Base-by-base conservation (phyloP, 2,797 vertebrate genomes). In the Lemur catta region DNA sequence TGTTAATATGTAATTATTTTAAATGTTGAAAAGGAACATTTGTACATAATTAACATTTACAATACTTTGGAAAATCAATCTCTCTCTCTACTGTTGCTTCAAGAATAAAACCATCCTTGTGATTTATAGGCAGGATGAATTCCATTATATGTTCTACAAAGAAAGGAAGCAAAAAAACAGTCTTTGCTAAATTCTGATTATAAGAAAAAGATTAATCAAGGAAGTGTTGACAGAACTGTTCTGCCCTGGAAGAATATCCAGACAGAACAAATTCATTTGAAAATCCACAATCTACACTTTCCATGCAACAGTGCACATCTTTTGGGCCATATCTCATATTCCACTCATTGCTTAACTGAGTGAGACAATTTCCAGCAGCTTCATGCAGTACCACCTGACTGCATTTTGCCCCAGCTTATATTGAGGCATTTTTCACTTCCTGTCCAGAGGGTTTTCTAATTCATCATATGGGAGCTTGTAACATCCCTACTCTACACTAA, bases 1-100 rank as follows among this genome's bases (percentile, higher is more conserved):
- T 85, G 9, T 41, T 88, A 78, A 65, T 71, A 90, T 12, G 38
- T 35, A 75, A 84, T 86, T 69, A 94, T 91, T 88, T 91, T 84
- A 48, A 80, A 69, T 84, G 30, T 65, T 80, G 48, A 59, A 84
- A 92, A 41, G 4, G 18, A 75, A 57, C 8, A n/a, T 65, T 76
- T 67, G 6, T 74, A 67, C 41, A 13, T 46, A 82, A 94, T 87
- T 78, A 86, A 63, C 6, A 81, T 13, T 79, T 89, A 50, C 69
- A 91, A 91, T 80, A 28, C 17, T 79, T 71, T 65, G 22, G 52
- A 75, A 92, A 97, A 57, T 84, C n/a, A 52, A 41, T 80, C 20
- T 81, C 2, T 50, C 30, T 35, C 8, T 88, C 22, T 78, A 8
- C 7, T 24, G 69, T 84, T 93, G 13, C 26, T 41, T 24, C 1